Conservation (phyloP, 2,113 vertebrate species). For the Anser cygnoides region DNA sequence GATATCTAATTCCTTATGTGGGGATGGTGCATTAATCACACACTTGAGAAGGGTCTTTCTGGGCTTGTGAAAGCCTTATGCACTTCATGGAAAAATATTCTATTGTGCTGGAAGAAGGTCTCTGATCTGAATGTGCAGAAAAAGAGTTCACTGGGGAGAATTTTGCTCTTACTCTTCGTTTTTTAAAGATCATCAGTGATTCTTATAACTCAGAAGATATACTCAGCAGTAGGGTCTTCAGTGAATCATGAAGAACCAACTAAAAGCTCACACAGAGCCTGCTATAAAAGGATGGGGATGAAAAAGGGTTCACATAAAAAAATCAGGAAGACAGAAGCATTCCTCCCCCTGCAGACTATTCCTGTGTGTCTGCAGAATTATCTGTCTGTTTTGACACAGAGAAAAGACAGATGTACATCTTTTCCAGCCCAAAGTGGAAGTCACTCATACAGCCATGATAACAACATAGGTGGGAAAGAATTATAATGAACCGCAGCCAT, state of each 20-base stretch:
- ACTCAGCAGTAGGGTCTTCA: not conserved
- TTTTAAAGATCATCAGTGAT: constrained; percentile 4
- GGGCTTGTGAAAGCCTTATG: not conserved
- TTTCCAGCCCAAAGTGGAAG: not conserved
- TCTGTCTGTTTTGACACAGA: not conserved
- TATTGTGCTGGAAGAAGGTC: constrained; percentile 12
- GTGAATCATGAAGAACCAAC: not conserved
- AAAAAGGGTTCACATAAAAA: not conserved
- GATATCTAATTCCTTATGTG: constrained; percentile 9
- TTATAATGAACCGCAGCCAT: not conserved
- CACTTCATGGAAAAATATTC: not conserved
- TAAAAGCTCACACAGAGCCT: not conserved
- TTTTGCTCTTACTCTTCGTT: not conserved
- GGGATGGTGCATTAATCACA: constrained; percentile 51
- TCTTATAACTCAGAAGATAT: not conserved
- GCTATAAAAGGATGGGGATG: not conserved
- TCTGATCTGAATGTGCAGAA: constrained; percentile 3
- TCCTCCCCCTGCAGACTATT: not conserved
- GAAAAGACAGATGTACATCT: constrained; percentile 5
- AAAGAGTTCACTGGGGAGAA: not conserved
- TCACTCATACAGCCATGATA: not conserved
- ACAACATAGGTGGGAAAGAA: not conserved
- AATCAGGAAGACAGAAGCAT: not conserved
- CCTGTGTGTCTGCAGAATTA: not conserved
- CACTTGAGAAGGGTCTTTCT: constrained; percentile 14